phyloP scores from a whole-genome alignment of 23 tunicate species.

The Oikopleura dioica region DNA sequence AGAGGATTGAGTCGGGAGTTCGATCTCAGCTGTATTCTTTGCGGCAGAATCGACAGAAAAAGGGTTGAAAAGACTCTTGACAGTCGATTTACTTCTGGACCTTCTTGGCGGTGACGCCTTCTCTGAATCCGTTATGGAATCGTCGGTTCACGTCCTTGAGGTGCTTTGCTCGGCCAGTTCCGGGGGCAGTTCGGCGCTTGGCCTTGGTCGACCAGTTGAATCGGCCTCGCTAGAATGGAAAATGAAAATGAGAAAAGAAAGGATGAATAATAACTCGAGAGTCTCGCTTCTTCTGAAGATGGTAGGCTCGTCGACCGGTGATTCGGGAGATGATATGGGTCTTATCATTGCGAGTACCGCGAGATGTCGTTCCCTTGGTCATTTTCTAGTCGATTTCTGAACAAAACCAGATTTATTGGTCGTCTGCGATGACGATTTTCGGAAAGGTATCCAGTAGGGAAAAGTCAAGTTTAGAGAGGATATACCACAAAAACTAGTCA shows the following conservation, averaged over 20 bases:
- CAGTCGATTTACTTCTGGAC: too few relatives aligned
- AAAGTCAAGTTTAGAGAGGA: too few relatives aligned
- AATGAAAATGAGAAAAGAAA: too few relatives aligned
- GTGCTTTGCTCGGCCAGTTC: slow-evolving; percentile 84
- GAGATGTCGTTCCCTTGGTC: slow-evolving; percentile 97
- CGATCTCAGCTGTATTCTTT: too few relatives aligned
- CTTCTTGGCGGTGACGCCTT: too few relatives aligned
- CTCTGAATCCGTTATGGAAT: slow-evolving; percentile 41
- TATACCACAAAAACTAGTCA: too few relatives aligned
- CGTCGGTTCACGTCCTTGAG: slow-evolving; percentile 70
- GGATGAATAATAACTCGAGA: too few relatives aligned
- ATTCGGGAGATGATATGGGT: slow-evolving; percentile 88
- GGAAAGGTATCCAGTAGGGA: too few relatives aligned
- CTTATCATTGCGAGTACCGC: slow-evolving; percentile 95
- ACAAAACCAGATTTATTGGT: too few relatives aligned
- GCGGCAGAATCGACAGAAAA: slow-evolving; percentile 31
- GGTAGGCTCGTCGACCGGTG: slow-evolving; percentile 75
- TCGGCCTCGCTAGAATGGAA: background rate
- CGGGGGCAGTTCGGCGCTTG: slow-evolving; percentile 52
- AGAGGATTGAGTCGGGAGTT: too few relatives aligned
- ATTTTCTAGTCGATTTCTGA: too few relatives aligned
- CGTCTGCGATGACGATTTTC: too few relatives aligned
- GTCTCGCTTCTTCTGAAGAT: slow-evolving; percentile 64
- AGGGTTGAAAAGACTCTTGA: slow-evolving; percentile 13
- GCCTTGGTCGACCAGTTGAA: slow-evolving; percentile 13